Base-by-base conservation (phyloP, 2,797 vertebrate genomes). In the Crypturellus tataupa region DNA sequence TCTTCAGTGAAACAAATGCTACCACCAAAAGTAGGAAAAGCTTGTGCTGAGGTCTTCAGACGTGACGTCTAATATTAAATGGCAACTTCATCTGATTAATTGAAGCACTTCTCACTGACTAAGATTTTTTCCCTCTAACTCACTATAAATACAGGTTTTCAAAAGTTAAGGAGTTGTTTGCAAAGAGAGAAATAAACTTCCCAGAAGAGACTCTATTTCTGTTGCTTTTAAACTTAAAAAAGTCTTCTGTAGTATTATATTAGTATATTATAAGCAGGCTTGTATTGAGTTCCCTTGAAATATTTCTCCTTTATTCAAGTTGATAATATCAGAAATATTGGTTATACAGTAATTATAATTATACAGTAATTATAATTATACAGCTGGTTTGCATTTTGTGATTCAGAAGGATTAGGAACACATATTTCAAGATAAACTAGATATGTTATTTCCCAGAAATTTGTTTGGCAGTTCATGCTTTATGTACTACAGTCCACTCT, bases 271-370 rank as follows among this genome's bases (percentile, higher is more conserved):
- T 68, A 80, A 89, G 90, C 78, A 72, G 4, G 4, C 4, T 80
- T 82, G 7, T n/a, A 79, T 27, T 89, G 46, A 62, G 9, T 53
- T 90, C 46, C 75, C 10, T 55, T 88, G 27, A 94, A 91, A 85
- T 69, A 73, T 73, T 89, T 94, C 59, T 73, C 65, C 44, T 79
- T 92, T 91, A 70, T 91, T 94, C 51, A 68, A 80, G 67, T 39
- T 69, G 12, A 76, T 82, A 60, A 11, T 59, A 80, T 87, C 70
- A 76, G n/a, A 35, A 90, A 77, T 73, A 83, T 14, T 89, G 71
- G 47, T 86, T 91, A 44, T 55, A 64, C 12, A 88, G 59, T 70
- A 42, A 42, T 15, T 42, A 42, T 42, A 42, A 42, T 42, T 42
- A 42, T 15, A 42, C 40, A 42, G 14, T 42, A 42, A 42, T 42